A percentile compares a stretch with the other conserved stretches of the same genome.
Conservation (phyloP, 1,140 invertebrate species). For the Drosophila lacertosa region DNA sequence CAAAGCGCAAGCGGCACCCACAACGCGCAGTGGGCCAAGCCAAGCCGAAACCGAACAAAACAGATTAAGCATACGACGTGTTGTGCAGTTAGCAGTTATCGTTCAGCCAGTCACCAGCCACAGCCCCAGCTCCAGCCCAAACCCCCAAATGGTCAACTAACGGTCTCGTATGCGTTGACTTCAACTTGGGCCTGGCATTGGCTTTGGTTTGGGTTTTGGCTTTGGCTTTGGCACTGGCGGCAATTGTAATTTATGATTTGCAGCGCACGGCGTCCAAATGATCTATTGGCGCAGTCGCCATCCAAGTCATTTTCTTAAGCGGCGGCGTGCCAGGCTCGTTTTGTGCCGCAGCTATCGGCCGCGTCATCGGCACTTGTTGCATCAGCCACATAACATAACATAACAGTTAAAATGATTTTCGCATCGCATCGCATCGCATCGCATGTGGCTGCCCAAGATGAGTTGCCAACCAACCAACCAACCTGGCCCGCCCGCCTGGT, state of each 20-base stretch:
- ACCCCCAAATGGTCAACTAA: slow-evolving; percentile 63
- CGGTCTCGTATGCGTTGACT: slow-evolving; percentile 64
- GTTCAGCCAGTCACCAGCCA: slow-evolving; percentile 2
- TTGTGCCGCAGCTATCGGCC: slow-evolving; percentile 12
- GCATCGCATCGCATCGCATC: slow-evolving; percentile 13
- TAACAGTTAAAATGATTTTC: slow-evolving; percentile 62
- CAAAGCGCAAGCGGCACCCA: slow-evolving; percentile 68
- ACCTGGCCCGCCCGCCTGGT: slow-evolving; percentile 6
- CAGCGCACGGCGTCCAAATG: slow-evolving; percentile 74
- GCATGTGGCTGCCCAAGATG: slow-evolving; percentile 15
- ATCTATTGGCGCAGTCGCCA: slow-evolving; percentile 65
- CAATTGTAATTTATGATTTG: slow-evolving; percentile 74
- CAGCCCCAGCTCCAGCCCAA: slow-evolving; percentile 12
- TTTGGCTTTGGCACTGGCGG: slow-evolving; percentile 19
- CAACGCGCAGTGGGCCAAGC: slow-evolving; percentile 32
- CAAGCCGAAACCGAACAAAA: slow-evolving; percentile 12
- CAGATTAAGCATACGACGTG: slow-evolving; percentile 79
- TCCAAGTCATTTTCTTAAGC: slow-evolving; percentile 40
- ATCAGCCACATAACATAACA: slow-evolving; percentile 46
- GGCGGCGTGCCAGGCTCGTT: slow-evolving; percentile 4
- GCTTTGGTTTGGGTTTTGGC: slow-evolving; percentile 11
- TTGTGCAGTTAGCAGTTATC: slow-evolving; percentile 72
- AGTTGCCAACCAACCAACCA: not conserved
- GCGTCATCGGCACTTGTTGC: slow-evolving; percentile 67
- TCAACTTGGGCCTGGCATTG: not conserved